Evolutionary conservation across 2,113 vertebrate genomes (phyloP), one percentile per base, ranked within the genome.

Genomic region (Oreochromis tanganicae): DNA sequence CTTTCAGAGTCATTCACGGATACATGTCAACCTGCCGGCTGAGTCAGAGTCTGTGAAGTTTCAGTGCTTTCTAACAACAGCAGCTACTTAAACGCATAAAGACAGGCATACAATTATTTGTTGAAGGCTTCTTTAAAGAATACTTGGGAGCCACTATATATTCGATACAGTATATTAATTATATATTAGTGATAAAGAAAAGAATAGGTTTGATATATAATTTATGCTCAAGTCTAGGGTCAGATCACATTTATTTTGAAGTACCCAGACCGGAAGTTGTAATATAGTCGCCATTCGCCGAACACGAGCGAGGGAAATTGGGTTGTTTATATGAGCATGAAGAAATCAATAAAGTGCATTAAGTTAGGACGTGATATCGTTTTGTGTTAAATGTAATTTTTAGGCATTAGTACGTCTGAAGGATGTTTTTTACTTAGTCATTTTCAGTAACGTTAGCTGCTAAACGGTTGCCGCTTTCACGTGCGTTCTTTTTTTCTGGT

Each of bases 161-260:
- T 43, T 43, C 36, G 9, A 24, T 24, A 6, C n/a, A 43, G n/a
- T 71, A 24, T 43, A 71, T 43, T 24, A 6, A 43, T 24, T 14
- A 24, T 43, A 24, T 71, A 71, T 13, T 43, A 9, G 34, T 71
- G n/a, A 41, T 71, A 71, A 41, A 68, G 63, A 41, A 43, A 71
- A 71, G 4, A 71, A 5, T 24, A 41, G 29, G 36, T 21, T 68
- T 68, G 6, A 9, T 0, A 4, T 68, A 71, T 71, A 24, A 43
- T 24, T 43, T 43, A 43, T 71, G 66, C 38, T 24, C 0, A 71
- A 71, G 2, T n/a, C n/a, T 24, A 27, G 38, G 21, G 21, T 73
- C 5, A 46, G 21, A 5, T n/a, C 4, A 24, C 34, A 3, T 84
- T 89, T 93, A 91, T 81, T 93, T 4, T 91, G 92, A 89, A 92